Evolutionary conservation across 2,888 invertebrate species (phyloP), one percentile per base, ranked within the genome.

Genomic region (Rotaria sp.): DNA sequence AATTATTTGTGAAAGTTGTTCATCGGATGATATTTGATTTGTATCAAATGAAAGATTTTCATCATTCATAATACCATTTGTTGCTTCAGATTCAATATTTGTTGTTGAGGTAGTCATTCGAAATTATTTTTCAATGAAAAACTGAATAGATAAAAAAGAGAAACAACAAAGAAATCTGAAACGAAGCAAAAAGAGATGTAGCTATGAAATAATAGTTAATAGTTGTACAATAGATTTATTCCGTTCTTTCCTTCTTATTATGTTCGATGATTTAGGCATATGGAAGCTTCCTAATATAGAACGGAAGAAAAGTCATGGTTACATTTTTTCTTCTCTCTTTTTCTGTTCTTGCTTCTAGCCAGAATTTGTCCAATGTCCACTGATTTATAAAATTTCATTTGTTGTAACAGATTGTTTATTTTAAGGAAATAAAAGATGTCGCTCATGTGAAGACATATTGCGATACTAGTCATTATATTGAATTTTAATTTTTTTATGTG

Each of bases 251-350:
- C 24, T 52, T 52, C 24, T 5, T 52, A 3, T 24, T 52, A 52
- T 24, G 2, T 52, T 52, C 24, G 24, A 52, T 24, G 8, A 52
- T 21, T 52, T 52, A 24, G 8, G 52, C 21, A 52, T 67, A 35
- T 35, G 35, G 4, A 67, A 35, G 30, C 18, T 67, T 67, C 67
- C 67, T n/a, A 67, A 67, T 30, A 67, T 67, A 67, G 67, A 67
- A 67, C 67, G 67, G 67, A 67, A 67, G 67, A 67, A 67, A 67
- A 67, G 67, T 67, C 67, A 67, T 67, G 67, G 67, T 67, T 67
- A 67, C 67, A 55, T 55, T 55, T 35, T n/a, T 26, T 59, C 15
- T 26, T 15, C 15, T 67, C 67, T 3, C 15, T 15, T 35, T 67
- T 67, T 67, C 30, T 30, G 2, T n/a, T 35, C 5, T 35, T 67